Percentiles rank a stretch among this genome's conserved stretches.
phyloP scores from a whole-genome alignment of 2,888 invertebrate genomes.

The Acrocyrtus sp. region DNA sequence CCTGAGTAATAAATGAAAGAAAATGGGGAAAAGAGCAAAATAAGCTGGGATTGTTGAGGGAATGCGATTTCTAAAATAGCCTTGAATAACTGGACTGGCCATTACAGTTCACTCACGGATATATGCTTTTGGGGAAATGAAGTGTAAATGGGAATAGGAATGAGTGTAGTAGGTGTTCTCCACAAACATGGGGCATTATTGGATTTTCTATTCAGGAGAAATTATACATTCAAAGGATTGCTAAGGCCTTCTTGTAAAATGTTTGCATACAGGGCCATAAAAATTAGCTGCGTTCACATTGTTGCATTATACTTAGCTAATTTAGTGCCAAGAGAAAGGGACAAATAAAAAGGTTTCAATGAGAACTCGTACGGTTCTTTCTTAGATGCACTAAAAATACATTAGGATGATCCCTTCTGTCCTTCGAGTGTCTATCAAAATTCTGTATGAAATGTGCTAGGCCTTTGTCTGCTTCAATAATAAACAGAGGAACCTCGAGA shows the following conservation, averaged over 20 bases:
- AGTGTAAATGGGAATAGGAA: too few species aligned
- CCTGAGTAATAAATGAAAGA: slow-evolving; percentile 32
- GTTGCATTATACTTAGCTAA: neutral
- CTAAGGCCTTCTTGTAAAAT: neutral
- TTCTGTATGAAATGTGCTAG: neutral
- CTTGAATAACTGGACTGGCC: neutral
- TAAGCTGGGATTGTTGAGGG: neutral
- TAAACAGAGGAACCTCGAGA: neutral
- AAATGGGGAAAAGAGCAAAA: neutral
- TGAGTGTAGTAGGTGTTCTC: too few species aligned
- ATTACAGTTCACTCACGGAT: neutral
- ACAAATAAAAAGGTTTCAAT: neutral
- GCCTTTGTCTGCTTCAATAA: neutral
- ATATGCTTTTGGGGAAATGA: too few species aligned
- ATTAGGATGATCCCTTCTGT: neutral
- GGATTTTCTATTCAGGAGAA: too few species aligned
- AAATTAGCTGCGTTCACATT: neutral
- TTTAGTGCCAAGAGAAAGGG: neutral
- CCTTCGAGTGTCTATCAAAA: slow-evolving; percentile 26
- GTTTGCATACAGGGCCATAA: neutral
- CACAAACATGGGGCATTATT: too few species aligned
- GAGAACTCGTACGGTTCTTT: neutral
- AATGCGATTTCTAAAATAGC: neutral
- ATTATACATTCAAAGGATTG: neutral
- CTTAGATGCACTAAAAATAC: neutral